Conservation (phyloP, 2,797 vertebrate genomes). For the Eidolon dupreanum region DNA sequence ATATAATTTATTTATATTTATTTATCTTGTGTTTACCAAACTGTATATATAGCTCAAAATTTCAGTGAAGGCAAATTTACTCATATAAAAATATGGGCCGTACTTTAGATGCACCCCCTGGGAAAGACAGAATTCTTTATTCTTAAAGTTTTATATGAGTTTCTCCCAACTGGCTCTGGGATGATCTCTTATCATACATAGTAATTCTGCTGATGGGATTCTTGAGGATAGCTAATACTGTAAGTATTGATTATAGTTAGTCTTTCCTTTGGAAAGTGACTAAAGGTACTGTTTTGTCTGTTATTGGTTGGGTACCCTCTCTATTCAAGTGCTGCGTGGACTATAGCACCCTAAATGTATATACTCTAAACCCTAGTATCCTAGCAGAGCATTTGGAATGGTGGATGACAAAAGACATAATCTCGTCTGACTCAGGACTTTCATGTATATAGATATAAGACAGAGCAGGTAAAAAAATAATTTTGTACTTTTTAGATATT, state of each 20-base stretch:
- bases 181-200: neutral
- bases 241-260: constrained; percentile 30
- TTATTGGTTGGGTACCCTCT: neutral
- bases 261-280: constrained; percentile 32
- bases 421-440: neutral
- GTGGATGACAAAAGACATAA: neutral
- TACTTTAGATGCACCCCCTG: neutral
- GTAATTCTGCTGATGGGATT: constrained; percentile 30
- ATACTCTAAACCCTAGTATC: neutral
- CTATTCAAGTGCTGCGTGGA: neutral
- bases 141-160: neutral
- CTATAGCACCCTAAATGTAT: neutral
- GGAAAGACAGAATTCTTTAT: constrained; percentile 21
- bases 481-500: neutral
- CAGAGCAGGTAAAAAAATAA: neutral
- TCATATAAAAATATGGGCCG: neutral
- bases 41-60: constrained; percentile 16
- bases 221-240: constrained; percentile 43
- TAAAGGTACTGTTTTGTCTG: neutral
- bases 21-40: neutral
- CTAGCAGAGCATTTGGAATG: neutral
- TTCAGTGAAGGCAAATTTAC: neutral
- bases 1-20: neutral
- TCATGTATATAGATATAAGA: neutral
- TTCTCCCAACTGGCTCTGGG: neutral